phyloP scores from a whole-genome alignment of 37 sponge, comb jelly and placozoan species.

The Bolinopsis microptera region DNA sequence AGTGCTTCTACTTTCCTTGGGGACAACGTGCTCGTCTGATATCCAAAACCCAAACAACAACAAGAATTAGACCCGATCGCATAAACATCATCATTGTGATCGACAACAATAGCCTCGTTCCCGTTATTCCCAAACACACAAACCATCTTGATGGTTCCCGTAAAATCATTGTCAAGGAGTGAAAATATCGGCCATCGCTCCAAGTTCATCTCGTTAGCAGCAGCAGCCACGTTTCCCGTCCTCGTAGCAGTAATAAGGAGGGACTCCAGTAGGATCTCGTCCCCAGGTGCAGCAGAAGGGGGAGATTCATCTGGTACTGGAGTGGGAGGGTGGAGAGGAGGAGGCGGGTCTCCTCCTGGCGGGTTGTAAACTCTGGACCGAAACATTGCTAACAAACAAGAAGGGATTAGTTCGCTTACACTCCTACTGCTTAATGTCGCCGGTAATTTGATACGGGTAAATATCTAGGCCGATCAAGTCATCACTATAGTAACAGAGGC shows the following conservation, averaged over 20 bases:
- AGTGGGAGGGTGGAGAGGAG: constrained; percentile 42
- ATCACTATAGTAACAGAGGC: neutral
- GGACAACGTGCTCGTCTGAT: constrained; percentile 67
- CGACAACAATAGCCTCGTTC: constrained; percentile 82
- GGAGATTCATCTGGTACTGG: constrained; percentile 45
- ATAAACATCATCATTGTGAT: constrained; percentile 75
- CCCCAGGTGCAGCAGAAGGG: constrained; percentile 14
- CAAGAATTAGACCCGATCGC: constrained; percentile 78
- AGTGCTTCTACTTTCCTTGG: constrained; percentile 69
- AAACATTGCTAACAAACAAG: neutral
- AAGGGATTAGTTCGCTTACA: no score
- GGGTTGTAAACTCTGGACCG: neutral
- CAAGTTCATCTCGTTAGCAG: constrained; percentile 65
- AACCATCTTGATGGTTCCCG: constrained; percentile 63
- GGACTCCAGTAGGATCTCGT: constrained; percentile 39
- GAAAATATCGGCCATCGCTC: constrained; percentile 81
- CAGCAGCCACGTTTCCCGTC: neutral
- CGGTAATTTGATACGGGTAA: neutral
- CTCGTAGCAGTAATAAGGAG: neutral
- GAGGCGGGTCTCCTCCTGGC: constrained; percentile 28
- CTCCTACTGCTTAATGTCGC: no score
- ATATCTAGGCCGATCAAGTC: neutral
- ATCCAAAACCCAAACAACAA: constrained; percentile 80
- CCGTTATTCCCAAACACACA: constrained; percentile 83
- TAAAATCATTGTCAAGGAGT: constrained; percentile 72